Evolutionary conservation across 2,888 invertebrate species (phyloP), one percentile per base, ranked within the genome.

Genomic region (Catotricha subobsoleta): DNA sequence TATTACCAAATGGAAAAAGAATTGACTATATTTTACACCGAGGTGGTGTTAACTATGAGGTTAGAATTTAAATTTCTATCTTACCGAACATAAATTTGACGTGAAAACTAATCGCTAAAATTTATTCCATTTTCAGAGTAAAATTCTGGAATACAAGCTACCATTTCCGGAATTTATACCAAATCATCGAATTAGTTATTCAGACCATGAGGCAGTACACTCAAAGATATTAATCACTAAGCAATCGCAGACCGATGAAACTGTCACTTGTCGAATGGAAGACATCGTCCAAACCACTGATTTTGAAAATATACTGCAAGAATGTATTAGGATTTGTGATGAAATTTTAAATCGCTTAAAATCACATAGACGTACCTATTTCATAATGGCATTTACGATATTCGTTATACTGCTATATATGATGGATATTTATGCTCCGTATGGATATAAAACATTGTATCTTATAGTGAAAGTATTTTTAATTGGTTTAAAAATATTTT

Each of bases 11-110:
- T 31, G 94, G 94, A 15, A 82, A 86, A 58, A 73, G 94, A 45
- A 90, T 97, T 49, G 97, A 97, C 66, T 90, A 94, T 58, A 80
- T 97, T 48, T 65, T 94, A 50, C 86, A 76, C 56, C 67, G 65
- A 46, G n/a, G 44, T 3, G 58, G 66, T 29, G 47, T 49, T 15
- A 41, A 50, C 23, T 46, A 40, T 19, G 13, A 43, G 5, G 47
- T 47, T 43, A 39, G 31, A 35, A 5, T 5, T 37, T 18, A 1
- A 29, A 3, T 21, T n/a, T n/a, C n/a, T n/a, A n/a, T n/a, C n/a
- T n/a, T n/a, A n/a, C n/a, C n/a, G n/a, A n/a, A n/a, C n/a, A n/a
- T n/a, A n/a, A n/a, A n/a, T n/a, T n/a, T n/a, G n/a, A n/a, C n/a
- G n/a, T n/a, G n/a, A n/a, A n/a, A n/a, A n/a, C n/a, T n/a, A n/a